A percentile compares a stretch with the other conserved stretches of the same genome.
These are phyloP conservation scores for Exephanes ischioxanthus DNA, from an alignment of 2,888 invertebrate species.

Conservation along the genomic window DNA sequence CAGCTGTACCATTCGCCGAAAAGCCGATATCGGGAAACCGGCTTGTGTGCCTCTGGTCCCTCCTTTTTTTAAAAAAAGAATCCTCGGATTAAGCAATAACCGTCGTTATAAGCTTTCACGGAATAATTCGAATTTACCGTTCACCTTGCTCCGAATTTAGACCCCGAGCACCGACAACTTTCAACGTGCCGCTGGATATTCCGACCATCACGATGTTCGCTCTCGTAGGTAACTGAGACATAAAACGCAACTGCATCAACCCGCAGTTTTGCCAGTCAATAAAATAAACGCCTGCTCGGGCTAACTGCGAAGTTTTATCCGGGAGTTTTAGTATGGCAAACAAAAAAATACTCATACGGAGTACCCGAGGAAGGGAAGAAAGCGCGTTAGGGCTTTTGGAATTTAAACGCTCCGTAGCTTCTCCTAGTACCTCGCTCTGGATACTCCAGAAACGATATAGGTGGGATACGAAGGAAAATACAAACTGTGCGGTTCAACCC, in stretches of 20 bases:
- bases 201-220: not conserved
- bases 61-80: not conserved
- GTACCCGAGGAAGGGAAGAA: slow-evolving; percentile 2
- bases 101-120: not conserved
- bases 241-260: slow-evolving; percentile 6
- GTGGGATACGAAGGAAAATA: slow-evolving; percentile 74
- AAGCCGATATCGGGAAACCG: slow-evolving; percentile 46
- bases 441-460: slow-evolving; percentile 60
- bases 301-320: slow-evolving; percentile 16
- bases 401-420: slow-evolving; percentile 20
- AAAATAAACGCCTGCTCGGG: slow-evolving; percentile 32
- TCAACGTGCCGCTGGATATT: not conserved
- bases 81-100: not conserved
- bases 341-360: slow-evolving; percentile 66
- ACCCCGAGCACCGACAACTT: not conserved
- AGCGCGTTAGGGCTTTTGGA: slow-evolving; percentile 2
- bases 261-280: slow-evolving; percentile 22
- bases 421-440: slow-evolving; percentile 62
- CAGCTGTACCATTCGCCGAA: not conserved
- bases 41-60: not conserved
- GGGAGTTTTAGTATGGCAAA: slow-evolving; percentile 71
- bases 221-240: not conserved
- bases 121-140: not conserved
- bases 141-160: not conserved
- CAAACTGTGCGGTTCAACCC: slow-evolving; percentile 77